Evolutionary conservation across 2,888 invertebrate species (phyloP).

Genomic region (Rhogogaster chlorosoma): DNA sequence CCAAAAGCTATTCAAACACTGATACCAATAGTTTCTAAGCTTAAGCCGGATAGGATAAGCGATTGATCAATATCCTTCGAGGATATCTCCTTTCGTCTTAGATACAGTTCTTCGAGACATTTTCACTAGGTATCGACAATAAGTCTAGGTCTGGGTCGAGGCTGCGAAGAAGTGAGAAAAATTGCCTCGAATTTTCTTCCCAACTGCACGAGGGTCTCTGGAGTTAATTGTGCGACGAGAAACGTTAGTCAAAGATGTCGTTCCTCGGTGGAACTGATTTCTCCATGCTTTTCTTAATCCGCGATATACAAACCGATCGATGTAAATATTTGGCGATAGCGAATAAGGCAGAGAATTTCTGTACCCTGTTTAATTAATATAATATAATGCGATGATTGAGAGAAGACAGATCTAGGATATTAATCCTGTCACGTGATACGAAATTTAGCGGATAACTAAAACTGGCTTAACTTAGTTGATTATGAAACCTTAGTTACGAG

Average conservation of each 20-base stretch:
- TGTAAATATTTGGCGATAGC: not conserved
- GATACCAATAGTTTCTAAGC: constrained; percentile 23
- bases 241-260: not conserved
- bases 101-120: not conserved
- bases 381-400: not conserved
- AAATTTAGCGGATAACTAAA: not conserved
- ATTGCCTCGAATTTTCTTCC: not conserved
- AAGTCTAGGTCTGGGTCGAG: not conserved
- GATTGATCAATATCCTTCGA: not conserved
- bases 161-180: not conserved
- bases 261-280: not conserved
- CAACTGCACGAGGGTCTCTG: not conserved
- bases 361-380: not conserved
- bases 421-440: not conserved
- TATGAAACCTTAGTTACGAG: not conserved
- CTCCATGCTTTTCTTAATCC: not conserved
- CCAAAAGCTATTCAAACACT: constrained; percentile 39
- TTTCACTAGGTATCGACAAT: not conserved
- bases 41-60: not conserved
- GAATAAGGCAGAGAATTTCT: not conserved
- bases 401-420: not conserved
- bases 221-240: constrained; percentile 5
- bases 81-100: not conserved
- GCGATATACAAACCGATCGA: not conserved
- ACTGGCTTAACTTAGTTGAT: not conserved